Evolutionary conservation across 1,140 invertebrate genomes (phyloP).

Genomic region (Aphaenogaster rudis): DNA sequence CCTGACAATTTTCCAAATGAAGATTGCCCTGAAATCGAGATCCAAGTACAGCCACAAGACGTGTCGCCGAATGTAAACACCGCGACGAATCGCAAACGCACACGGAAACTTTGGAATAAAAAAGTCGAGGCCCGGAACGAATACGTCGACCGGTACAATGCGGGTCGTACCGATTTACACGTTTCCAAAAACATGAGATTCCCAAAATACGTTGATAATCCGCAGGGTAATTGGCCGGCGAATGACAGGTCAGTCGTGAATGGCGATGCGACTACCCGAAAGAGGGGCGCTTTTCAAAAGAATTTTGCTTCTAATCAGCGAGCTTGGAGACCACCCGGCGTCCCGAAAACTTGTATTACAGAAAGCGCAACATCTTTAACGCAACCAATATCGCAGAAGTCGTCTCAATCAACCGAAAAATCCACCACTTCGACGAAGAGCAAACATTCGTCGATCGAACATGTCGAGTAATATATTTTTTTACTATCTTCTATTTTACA

Average conservation of each 20-base stretch:
- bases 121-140: not conserved
- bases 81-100: not conserved
- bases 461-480: constrained; percentile 35
- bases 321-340: constrained; percentile 11
- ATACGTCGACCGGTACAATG: not conserved
- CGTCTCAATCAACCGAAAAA: not conserved
- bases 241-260: not conserved
- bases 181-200: not conserved
- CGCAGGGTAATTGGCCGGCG: not conserved
- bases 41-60: not conserved
- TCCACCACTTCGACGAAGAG: not conserved
- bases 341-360: not conserved
- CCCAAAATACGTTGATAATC: not conserved
- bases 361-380: constrained; percentile 5
- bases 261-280: not conserved
- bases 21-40: not conserved
- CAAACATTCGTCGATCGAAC: constrained; percentile 4
- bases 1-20: not conserved
- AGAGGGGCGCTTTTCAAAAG: not conserved
- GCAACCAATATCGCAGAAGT: not conserved
- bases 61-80: not conserved
- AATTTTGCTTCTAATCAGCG: not conserved
- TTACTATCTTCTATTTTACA: constrained; percentile 6
- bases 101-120: not conserved
- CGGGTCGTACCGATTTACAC: not conserved